Evolutionary conservation across 2,888 invertebrate species (phyloP).

Genomic region (Latrodectus elegans): DNA sequence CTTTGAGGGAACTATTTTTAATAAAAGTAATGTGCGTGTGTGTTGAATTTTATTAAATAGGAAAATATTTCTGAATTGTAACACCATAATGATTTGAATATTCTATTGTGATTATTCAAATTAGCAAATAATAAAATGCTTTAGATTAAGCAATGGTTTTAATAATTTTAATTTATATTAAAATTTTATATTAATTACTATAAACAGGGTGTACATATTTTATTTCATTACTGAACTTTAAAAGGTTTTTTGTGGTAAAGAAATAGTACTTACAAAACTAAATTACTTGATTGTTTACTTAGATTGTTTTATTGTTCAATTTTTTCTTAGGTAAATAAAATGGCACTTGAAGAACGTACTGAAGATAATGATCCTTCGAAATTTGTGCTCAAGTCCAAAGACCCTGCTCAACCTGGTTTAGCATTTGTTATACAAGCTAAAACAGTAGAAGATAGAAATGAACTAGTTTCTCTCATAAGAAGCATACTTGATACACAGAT

Average conservation of each 20-base stretch:
- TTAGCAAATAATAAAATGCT: too few species aligned
- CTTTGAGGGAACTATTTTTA: too few species aligned
- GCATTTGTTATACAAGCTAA: slow-evolving; percentile 87
- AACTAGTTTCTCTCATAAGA: slow-evolving; percentile 89
- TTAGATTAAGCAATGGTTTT: too few species aligned
- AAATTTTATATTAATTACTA: too few species aligned
- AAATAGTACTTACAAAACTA: neutral
- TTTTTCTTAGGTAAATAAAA: slow-evolving; percentile 90
- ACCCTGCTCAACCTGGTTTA: slow-evolving; percentile 84
- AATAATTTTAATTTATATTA: too few species aligned
- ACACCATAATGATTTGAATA: too few species aligned
- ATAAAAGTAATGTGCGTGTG: too few species aligned
- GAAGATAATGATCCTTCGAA: slow-evolving; percentile 80
- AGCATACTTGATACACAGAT: slow-evolving; percentile 93
- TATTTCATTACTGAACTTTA: neutral
- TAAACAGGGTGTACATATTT: neutral
- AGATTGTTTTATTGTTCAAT: slow-evolving; percentile 2
- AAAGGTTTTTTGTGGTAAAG: neutral
- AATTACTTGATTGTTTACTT: neutral
- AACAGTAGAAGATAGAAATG: slow-evolving; percentile 83
- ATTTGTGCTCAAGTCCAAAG: slow-evolving; percentile 87
- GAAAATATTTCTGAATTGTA: too few species aligned
- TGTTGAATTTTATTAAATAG: too few species aligned
- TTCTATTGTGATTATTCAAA: too few species aligned
- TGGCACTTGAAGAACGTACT: slow-evolving; percentile 81